These are phyloP conservation scores for Perca schrenkii DNA, from an alignment of 2,113 vertebrate species.

Conservation along the genomic window DNA sequence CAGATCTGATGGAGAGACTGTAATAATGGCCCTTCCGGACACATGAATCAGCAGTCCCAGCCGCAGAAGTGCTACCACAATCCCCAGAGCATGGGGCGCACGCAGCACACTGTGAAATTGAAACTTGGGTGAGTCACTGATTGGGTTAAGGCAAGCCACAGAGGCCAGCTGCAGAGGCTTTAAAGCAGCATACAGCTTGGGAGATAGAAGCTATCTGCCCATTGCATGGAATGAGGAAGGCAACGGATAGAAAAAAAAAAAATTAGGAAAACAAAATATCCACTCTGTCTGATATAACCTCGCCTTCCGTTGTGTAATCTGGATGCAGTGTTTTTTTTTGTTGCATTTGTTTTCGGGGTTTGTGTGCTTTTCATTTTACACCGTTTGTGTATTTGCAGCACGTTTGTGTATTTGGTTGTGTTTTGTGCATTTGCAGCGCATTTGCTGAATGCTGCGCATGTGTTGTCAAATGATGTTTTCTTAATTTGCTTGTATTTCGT, in stretches of 20 bases:
- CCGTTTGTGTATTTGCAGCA: too few relatives aligned
- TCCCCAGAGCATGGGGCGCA: constrained; percentile 41
- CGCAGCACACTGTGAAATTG: constrained; percentile 77
- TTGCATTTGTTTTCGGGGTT: too few relatives aligned
- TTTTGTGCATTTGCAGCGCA: too few relatives aligned
- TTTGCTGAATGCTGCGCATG: too few relatives aligned
- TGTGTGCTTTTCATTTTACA: too few relatives aligned
- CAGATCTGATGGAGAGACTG: constrained; percentile 43
- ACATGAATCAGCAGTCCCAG: constrained; percentile 63
- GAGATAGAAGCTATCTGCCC: constrained; percentile 11
- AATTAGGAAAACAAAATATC: too few relatives aligned
- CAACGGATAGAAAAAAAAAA: not conserved
- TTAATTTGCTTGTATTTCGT: too few relatives aligned
- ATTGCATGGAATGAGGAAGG: constrained; percentile 15
- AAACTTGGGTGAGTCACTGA: constrained; percentile 61
- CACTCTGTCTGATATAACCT: too few relatives aligned
- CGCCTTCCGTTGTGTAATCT: too few relatives aligned
- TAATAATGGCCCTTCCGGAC: constrained; percentile 61
- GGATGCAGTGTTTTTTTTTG: too few relatives aligned
- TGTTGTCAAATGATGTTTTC: too few relatives aligned
- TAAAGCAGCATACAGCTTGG: not conserved
- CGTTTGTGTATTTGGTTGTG: too few relatives aligned
- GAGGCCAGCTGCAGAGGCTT: constrained; percentile 23
- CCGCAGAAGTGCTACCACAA: constrained; percentile 41
- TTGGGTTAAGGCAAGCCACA: constrained; percentile 49